A percentile compares a stretch with the other conserved stretches of the same genome.
These are phyloP conservation scores for Sclerodermus sp. DNA, from an alignment of 2,888 invertebrate genomes.

Conservation along the genomic window DNA sequence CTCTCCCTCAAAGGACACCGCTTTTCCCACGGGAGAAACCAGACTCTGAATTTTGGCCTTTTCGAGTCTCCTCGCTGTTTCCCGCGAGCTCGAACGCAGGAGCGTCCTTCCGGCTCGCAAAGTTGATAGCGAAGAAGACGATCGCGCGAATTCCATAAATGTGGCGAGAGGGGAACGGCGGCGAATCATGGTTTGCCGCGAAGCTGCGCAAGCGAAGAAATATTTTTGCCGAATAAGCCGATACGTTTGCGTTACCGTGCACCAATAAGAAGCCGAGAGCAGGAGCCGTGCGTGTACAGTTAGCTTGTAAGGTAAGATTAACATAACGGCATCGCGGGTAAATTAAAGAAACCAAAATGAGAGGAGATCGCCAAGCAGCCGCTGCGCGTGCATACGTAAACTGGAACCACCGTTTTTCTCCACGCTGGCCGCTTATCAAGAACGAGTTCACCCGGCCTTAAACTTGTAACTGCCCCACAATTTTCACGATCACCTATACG, in stretches of 20 bases:
- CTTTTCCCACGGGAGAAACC: too few relatives aligned
- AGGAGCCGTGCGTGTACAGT: constrained; percentile 20
- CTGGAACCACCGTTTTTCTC: constrained; percentile 17
- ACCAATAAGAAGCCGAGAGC: neutral
- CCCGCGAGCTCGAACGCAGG: too few relatives aligned
- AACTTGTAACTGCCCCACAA: constrained; percentile 26
- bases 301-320: constrained; percentile 34
- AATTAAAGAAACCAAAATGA: constrained; percentile 35
- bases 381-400: constrained; percentile 11
- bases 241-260: neutral
- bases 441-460: constrained; percentile 32
- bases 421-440: constrained; percentile 36
- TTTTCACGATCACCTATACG: constrained; percentile 13
- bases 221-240: neutral
- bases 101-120: too few relatives aligned
- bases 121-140: too few relatives aligned
- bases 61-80: too few relatives aligned
- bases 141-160: too few relatives aligned
- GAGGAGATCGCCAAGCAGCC: constrained; percentile 13
- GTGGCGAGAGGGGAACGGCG: too few relatives aligned
- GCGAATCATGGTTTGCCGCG: neutral
- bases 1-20: too few relatives aligned
- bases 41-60: too few relatives aligned
- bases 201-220: neutral
- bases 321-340: constrained; percentile 38